These are phyloP conservation scores for Sternotherus odoratus DNA, from an alignment of 2,797 vertebrate species.

Conservation along the genomic window DNA sequence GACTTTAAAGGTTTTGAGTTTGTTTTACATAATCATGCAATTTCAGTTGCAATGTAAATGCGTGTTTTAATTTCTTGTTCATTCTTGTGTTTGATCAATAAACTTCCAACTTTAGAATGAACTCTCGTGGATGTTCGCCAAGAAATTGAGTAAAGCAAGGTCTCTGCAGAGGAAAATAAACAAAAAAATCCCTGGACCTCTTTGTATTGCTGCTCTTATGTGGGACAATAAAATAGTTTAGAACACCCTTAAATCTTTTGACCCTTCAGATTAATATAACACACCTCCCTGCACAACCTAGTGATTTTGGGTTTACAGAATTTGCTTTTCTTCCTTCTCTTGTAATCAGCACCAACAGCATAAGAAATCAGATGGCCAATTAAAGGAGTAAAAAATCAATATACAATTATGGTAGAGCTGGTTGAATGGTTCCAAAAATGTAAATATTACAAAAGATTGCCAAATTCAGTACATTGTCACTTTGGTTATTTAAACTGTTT, in stretches of 20 bases:
- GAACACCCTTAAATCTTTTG: not conserved
- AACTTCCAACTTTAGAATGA: not conserved
- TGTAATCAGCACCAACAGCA: not conserved
- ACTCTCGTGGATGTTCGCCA: not conserved
- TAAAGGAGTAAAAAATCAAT: not conserved
- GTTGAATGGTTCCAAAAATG: not conserved
- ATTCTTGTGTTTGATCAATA: not conserved
- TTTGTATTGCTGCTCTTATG: not conserved
- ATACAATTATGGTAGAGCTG: not conserved
- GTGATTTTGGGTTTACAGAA: not conserved
- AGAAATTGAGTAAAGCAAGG: not conserved
- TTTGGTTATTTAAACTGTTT: not conserved
- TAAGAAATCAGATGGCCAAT: not conserved
- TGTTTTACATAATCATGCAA: not conserved
- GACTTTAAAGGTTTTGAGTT: not conserved
- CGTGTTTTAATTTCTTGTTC: not conserved
- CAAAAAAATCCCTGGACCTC: not conserved
- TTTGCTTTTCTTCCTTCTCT: not conserved
- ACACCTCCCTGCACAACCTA: not conserved
- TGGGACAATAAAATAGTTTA: not conserved
- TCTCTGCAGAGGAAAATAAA: not conserved
- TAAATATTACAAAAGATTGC: not conserved
- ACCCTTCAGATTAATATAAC: not conserved
- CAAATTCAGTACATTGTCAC: not conserved
- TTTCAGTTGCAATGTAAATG: not conserved